Evolutionary conservation across 2,113 vertebrate genomes (phyloP).

Genomic region (Trochalopteron elliotii): DNA sequence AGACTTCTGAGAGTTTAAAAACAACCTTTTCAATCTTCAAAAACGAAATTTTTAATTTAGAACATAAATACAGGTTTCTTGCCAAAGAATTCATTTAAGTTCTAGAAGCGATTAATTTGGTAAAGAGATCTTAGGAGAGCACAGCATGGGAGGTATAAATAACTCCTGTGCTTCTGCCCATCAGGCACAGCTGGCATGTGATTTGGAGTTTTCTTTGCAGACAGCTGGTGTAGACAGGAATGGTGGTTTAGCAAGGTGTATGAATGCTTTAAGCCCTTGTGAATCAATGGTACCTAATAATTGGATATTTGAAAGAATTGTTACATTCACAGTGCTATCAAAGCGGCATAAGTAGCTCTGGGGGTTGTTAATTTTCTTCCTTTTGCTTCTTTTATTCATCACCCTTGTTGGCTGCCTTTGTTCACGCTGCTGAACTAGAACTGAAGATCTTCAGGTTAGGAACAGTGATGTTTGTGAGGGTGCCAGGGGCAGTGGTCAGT

Average conservation of each 20-base stretch:
- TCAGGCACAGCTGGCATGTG: background rate
- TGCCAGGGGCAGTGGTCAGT: background rate
- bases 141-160: background rate
- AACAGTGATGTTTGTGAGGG: background rate
- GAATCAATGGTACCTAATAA: background rate
- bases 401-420: background rate
- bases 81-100: background rate
- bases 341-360: background rate
- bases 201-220: background rate
- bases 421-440: background rate
- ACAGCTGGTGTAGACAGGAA: background rate
- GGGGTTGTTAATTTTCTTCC: background rate
- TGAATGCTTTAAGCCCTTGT: background rate
- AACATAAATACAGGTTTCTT: background rate
- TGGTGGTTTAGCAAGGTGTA: background rate
- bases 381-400: background rate
- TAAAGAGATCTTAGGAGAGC: background rate
- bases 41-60: background rate
- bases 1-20: background rate
- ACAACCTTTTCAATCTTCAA: background rate
- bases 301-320: background rate
- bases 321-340: background rate
- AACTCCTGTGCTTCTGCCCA: background rate
- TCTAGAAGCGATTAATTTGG: background rate
- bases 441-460: background rate